These are phyloP conservation scores for Magallana gigas DNA, from an alignment of 1,140 invertebrate genomes.

Conservation along the genomic window DNA sequence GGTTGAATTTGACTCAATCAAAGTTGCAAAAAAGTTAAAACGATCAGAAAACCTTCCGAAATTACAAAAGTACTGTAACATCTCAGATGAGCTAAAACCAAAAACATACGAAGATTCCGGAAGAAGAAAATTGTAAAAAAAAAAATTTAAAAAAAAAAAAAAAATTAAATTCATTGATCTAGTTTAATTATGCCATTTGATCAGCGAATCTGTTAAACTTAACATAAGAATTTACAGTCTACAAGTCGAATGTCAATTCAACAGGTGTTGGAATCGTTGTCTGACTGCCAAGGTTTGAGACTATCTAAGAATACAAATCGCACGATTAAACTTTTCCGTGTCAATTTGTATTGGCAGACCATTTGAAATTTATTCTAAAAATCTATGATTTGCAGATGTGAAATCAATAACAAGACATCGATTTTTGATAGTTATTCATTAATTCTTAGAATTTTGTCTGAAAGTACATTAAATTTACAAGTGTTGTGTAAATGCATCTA, in stretches of 20 bases:
- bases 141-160: neutral
- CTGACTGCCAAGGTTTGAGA: neutral
- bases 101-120: neutral
- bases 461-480: too few relatives aligned
- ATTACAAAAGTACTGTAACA: too few relatives aligned
- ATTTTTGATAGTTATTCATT: neutral
- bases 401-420: neutral
- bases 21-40: too few relatives aligned
- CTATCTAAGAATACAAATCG: conserved; percentile 7
- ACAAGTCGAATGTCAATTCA: conserved; percentile 19
- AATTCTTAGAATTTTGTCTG: neutral
- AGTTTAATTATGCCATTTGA: conserved; percentile 7
- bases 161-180: conserved; percentile 11
- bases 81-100: too few relatives aligned
- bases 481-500: too few relatives aligned
- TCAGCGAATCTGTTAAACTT: neutral
- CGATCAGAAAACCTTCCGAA: too few relatives aligned
- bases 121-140: neutral
- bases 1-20: too few relatives aligned
- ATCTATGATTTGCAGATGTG: neutral
- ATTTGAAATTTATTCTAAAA: neutral
- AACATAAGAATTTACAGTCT: neutral
- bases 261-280: neutral
- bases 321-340: neutral
- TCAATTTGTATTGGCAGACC: neutral